A percentile compares a stretch with the other conserved stretches of the same genome.
phyloP scores from a whole-genome alignment of 2,113 vertebrate species.

The Chauna torquata region DNA sequence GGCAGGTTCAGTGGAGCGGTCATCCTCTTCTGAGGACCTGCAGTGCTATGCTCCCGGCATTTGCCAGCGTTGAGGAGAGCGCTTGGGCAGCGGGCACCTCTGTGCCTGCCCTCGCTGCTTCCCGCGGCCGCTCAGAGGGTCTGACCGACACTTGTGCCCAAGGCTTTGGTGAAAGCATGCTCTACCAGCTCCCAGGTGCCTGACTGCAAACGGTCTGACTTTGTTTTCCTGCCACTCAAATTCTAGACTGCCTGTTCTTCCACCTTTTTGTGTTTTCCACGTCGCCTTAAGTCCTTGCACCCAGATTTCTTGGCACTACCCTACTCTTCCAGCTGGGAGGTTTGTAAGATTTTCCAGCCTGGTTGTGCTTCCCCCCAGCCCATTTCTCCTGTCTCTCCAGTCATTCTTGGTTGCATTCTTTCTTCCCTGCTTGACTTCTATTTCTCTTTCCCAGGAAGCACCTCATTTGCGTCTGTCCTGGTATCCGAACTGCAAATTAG shows the following conservation, averaged over 20 bases:
- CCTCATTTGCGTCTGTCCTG: conserved; percentile 8
- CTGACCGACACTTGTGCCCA: background rate
- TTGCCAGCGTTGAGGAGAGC: background rate
- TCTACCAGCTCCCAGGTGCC: background rate
- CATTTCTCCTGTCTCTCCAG: background rate
- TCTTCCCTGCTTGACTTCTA: background rate
- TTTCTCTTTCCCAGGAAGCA: background rate
- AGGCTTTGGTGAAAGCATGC: background rate
- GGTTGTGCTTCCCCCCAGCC: background rate
- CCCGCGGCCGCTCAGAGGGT: background rate
- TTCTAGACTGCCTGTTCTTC: background rate
- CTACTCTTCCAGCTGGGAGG: background rate
- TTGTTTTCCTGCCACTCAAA: background rate
- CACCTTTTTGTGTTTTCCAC: background rate
- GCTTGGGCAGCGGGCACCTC: background rate
- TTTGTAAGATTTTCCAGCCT: background rate
- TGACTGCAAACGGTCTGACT: background rate
- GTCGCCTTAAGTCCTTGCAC: background rate
- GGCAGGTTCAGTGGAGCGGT: background rate
- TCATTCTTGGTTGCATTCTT: background rate
- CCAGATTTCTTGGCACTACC: background rate
- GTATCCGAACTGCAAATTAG: conserved; percentile 2
- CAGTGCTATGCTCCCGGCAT: background rate
- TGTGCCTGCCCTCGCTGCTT: background rate
- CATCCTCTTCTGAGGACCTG: background rate